Evolutionary conservation across 2,888 invertebrate genomes (phyloP).

Genomic region (Polymixis flavicincta): DNA sequence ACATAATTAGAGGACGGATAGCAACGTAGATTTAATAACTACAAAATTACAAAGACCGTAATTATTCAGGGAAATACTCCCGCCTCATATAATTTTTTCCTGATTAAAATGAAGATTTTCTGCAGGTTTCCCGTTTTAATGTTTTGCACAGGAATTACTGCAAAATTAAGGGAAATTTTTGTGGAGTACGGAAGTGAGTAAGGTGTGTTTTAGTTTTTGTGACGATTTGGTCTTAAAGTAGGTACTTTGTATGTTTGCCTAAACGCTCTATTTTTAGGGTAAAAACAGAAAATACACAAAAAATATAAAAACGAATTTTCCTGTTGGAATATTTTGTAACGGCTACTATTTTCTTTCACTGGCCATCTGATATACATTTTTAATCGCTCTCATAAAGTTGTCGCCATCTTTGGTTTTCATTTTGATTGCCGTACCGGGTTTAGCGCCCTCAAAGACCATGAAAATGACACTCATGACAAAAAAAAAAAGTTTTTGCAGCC

Average conservation of each 20-base stretch:
- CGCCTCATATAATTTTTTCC: slow-evolving; percentile 51
- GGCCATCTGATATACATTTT: too few relatives aligned
- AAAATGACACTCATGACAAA: too few relatives aligned
- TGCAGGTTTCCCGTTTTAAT: slow-evolving; percentile 19
- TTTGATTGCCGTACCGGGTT: too few relatives aligned
- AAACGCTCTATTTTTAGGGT: neutral
- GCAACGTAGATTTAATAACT: slow-evolving; percentile 51
- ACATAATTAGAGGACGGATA: slow-evolving; percentile 55
- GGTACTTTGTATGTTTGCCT: neutral
- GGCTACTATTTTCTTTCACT: neutral
- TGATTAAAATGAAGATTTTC: slow-evolving; percentile 56
- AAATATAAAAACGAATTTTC: too few relatives aligned
- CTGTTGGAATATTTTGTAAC: neutral
- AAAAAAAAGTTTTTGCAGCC: too few relatives aligned
- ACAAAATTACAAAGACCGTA: slow-evolving; percentile 63
- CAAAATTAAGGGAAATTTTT: slow-evolving; percentile 38
- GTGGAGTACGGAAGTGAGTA: slow-evolving; percentile 7
- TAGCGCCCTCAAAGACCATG: too few relatives aligned
- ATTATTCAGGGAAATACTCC: slow-evolving; percentile 65
- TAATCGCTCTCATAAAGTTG: too few relatives aligned
- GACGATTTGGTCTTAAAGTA: neutral
- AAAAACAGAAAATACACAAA: too few relatives aligned
- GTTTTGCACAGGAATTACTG: slow-evolving; percentile 35
- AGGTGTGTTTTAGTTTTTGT: slow-evolving; percentile 4
- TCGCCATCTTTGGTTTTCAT: too few relatives aligned